Conservation (phyloP, 2,797 vertebrate genomes). For the Glossophaga mutica region DNA sequence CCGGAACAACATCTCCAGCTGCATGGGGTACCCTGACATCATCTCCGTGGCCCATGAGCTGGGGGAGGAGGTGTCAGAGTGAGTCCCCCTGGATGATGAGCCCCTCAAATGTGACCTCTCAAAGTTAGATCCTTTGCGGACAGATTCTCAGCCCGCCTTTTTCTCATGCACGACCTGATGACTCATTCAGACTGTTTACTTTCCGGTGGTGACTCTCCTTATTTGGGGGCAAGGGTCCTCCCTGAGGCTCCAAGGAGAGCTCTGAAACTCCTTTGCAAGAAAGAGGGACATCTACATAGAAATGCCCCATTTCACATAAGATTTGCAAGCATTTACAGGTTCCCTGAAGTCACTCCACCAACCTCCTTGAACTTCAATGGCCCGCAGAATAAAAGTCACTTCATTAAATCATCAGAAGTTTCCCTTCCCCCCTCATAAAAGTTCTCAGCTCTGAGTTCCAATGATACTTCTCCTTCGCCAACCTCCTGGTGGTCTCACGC, state of each 20-base stretch:
- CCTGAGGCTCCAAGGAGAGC: not conserved
- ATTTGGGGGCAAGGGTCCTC: not conserved
- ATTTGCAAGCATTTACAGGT: not conserved
- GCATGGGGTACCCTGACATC: constrained; percentile 75
- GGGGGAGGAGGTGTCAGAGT: constrained; percentile 76
- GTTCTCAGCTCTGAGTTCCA: not conserved
- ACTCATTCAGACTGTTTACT: not conserved
- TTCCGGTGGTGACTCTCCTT: not conserved
- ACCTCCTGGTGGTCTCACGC: not conserved
- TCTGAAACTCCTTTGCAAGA: not conserved
- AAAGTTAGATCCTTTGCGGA: not conserved
- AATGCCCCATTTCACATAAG: not conserved
- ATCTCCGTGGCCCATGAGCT: constrained; percentile 46
- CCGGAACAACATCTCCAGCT: constrained; percentile 78
- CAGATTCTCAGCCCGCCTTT: not conserved
- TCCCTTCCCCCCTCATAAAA: not conserved
- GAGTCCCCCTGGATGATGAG: constrained; percentile 30
- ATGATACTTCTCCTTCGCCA: not conserved
- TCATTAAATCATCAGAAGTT: not conserved
- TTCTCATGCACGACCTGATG: not conserved
- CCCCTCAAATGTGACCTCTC: not conserved
- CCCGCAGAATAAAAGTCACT: not conserved
- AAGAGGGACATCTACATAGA: not conserved
- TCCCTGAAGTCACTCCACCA: not conserved
- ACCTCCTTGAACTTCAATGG: not conserved